Base-by-base conservation (phyloP, 2,113 vertebrate species). In the Chrysochloris asiatica region DNA sequence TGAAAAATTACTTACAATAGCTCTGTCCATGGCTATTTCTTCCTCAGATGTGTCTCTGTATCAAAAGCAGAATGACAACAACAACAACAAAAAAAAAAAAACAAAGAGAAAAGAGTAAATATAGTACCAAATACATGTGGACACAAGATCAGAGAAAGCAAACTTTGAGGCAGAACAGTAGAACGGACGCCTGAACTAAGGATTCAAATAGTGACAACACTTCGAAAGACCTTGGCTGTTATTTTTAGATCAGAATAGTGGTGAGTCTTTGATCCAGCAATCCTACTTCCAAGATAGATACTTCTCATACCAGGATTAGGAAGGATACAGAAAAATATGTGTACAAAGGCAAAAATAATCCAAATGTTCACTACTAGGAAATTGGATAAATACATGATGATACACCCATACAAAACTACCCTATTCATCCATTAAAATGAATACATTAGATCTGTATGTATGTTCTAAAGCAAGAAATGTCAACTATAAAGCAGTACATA, bases 1-100 rank as follows among this genome's bases (percentile, higher is more conserved):
- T 83, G 43, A 67, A 88, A 95, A 86, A 88, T 72, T 94, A 96
- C 94, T 96, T 95, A 96, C 93, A 41, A 80, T 73, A 80, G 2
- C 19, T 94, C 0, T 4, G 48, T 93, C 79, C 92, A 81, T 76
- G n/a, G 41, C 50, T 80, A 84, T 76, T 82, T 94, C 92, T 94
- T 95, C 94, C 61, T 93, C 33, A 56, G 54, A 83, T 75, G 33
- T 83, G 47, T 92, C 54, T 91, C 95, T 96, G 93, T 91, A 93
- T 67, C 85, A 90, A 96, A 92, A 90, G 45, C 36, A 93, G 41
- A 48, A 88, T 28, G n/a, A n/a, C n/a, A n/a, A n/a, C n/a, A n/a
- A n/a, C n/a, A n/a, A n/a, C n/a, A n/a, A n/a, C n/a, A n/a, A n/a
- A n/a, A n/a, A n/a, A n/a, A n/a, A n/a, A 85, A 89, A 85, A 88